Evolutionary conservation across 2,797 vertebrate genomes (phyloP).

Genomic region (Zalophus californianus): DNA sequence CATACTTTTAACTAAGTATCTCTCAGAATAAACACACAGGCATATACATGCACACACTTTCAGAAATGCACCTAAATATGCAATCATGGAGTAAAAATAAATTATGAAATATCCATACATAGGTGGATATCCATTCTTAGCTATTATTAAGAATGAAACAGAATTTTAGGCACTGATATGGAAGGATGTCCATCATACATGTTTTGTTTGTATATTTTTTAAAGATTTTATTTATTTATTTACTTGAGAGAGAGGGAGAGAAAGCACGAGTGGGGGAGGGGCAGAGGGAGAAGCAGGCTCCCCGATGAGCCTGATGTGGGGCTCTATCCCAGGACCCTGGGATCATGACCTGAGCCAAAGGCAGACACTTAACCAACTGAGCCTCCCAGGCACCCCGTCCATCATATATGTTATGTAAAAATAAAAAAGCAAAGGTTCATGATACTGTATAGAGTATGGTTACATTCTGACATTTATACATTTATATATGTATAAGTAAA

Average conservation of each 20-base stretch:
- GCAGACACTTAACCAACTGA: background rate
- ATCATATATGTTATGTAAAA: constrained; percentile 49
- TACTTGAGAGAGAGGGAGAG: too few species aligned
- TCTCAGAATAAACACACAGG: constrained; percentile 20
- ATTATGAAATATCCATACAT: constrained; percentile 37
- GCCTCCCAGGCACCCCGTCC: background rate
- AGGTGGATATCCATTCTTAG: background rate
- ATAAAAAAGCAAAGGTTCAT: background rate
- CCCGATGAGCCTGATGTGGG: too few species aligned
- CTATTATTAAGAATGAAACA: background rate
- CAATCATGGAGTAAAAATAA: constrained; percentile 30
- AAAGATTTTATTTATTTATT: too few species aligned
- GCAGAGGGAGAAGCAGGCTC: too few species aligned
- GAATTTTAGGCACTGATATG: background rate
- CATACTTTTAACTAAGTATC: background rate
- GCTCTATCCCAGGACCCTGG: too few species aligned
- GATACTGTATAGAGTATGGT: background rate
- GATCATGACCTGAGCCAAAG: background rate
- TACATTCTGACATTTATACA: background rate
- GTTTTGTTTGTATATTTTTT: background rate
- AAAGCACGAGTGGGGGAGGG: too few species aligned
- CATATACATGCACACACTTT: background rate
- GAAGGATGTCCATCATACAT: background rate
- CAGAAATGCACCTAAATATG: constrained; percentile 42
- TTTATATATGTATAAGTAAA: background rate